Evolutionary conservation across 2,113 vertebrate species (phyloP).

Genomic region (Butastur rufipennis): DNA sequence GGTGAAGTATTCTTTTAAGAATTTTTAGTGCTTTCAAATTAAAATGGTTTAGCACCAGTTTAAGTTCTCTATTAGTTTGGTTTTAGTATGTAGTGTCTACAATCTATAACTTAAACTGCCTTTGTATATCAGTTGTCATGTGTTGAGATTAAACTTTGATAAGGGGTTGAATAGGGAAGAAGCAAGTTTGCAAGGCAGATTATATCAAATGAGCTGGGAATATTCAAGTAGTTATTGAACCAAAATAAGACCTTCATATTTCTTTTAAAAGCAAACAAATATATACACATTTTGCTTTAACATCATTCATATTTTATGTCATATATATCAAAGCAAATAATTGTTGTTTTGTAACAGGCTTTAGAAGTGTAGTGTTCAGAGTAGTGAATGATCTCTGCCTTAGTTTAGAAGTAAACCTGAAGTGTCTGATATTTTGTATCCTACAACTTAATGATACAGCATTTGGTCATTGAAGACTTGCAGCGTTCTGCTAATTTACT

Average conservation of each 20-base stretch:
- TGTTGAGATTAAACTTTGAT: not conserved
- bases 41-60: not conserved
- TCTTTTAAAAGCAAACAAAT: not conserved
- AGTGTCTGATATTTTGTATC: accelerated
- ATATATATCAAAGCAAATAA: not conserved
- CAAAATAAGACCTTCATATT: not conserved
- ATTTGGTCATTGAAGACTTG: not conserved
- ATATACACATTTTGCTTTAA: not conserved
- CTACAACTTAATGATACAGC: not conserved
- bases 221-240: not conserved
- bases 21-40: not conserved
- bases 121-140: not conserved
- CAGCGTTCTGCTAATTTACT: not conserved
- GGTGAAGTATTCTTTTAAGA: not conserved
- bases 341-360: not conserved
- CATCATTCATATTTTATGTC: not conserved
- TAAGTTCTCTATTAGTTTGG: accelerated
- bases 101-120: accelerated
- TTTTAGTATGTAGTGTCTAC: not conserved
- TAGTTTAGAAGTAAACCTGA: not conserved
- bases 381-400: not conserved
- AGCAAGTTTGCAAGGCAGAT: not conserved
- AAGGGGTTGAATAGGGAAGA: not conserved
- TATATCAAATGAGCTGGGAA: not conserved
- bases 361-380: not conserved